These are phyloP conservation scores for Rhodeus uyekii DNA, from an alignment of 2,797 vertebrate species.

Conservation along the genomic window DNA sequence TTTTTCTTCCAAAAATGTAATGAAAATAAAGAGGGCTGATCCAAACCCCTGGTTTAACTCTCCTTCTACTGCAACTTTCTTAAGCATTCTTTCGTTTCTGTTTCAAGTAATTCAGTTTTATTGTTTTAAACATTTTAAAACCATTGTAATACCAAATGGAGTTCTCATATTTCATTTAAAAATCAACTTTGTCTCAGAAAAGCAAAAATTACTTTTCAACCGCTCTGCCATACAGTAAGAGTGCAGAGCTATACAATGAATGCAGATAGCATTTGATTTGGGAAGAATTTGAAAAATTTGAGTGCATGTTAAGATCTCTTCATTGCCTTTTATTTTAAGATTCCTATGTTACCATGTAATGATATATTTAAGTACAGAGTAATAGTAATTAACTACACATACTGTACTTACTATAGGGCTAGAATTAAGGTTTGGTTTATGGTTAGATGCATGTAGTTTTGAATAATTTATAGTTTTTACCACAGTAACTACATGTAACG, in stretches of 20 bases:
- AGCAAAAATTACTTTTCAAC: no score
- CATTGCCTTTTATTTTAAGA: neutral
- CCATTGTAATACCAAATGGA: neutral
- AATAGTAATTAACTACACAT: no score
- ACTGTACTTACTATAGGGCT: no score
- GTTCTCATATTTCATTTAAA: neutral
- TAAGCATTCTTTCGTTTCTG: neutral
- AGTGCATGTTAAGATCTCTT: neutral
- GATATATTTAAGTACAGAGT: no score
- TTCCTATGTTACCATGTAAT: no score
- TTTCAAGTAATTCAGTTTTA: neutral
- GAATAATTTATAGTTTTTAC: no score
- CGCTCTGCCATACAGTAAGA: neutral
- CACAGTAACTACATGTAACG: no score
- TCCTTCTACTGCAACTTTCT: conserved; percentile 54
- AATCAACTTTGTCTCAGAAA: neutral
- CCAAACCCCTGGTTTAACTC: conserved; percentile 66
- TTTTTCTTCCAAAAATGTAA: conserved; percentile 69
- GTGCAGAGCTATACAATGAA: neutral
- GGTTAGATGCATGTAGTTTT: no score
- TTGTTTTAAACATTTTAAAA: no score
- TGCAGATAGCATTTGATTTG: neutral
- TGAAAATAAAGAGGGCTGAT: conserved; percentile 67
- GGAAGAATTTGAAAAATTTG: neutral
- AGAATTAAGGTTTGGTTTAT: no score